Base-by-base conservation (phyloP, 2,113 vertebrate species). In the Uropsilus gracilis region DNA sequence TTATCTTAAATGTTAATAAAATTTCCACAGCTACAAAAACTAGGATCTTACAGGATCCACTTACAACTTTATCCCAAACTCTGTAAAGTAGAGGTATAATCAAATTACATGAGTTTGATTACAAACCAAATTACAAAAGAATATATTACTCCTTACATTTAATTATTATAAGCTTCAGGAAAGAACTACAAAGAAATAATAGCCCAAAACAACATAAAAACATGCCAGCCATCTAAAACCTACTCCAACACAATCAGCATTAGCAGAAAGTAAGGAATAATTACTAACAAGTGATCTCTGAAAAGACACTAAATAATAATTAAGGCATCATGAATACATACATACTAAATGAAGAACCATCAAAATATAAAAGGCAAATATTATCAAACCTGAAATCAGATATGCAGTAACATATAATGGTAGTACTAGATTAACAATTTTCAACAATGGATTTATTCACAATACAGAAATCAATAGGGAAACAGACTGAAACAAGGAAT, bases 11-110 rank as follows among this genome's bases (percentile, higher is more conserved):
- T 91, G 99, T 99, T 95, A 99, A 97, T 82, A 99, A 96, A 95
- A 99, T 99, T 98, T 99, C 99, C 97, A 99, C 75, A 55, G 99
- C 99, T 78, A 99, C 99, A 86, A 99, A 99, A 82, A 99, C 99
- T 9, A 99, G 98, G 97, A 99, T 99, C 98, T 99, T 99, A 98
- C 99, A 99, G 90, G 99, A 99, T 87, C 99, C 99, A 55, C 99
- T 99, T 95, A 99, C 98, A 95, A 99, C 99, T 98, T 99, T 99
- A 98, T 99, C 99, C 99, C 99, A 99, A 88, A 99, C 99, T 97
- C 99, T 99, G 83, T 83, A 97, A 95, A 10, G 55, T 93, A 37
- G 32, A 81, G 80, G 92, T 64, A 90, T 26, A 61, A 94, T 7
- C 81, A 94, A 94, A 80, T 53, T 50, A 80, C n/a, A 84, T 39